Percentiles rank a stretch among this genome's conserved stretches.
Evolutionary conservation across 1,140 invertebrate genomes (phyloP).

Genomic region (Brachionus asplanchnoidis): DNA sequence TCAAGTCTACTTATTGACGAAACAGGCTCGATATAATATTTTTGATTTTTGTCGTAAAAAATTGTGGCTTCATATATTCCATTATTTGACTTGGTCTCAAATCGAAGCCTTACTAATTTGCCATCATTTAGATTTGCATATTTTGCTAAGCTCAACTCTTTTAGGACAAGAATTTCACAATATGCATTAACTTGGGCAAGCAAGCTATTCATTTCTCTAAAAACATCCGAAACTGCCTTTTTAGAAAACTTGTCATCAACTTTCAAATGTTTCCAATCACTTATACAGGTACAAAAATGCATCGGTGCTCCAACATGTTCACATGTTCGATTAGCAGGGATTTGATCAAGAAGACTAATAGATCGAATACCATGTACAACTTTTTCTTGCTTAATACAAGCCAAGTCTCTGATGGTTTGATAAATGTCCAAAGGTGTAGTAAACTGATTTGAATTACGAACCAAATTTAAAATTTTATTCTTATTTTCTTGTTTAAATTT

Average conservation of each 20-base stretch:
- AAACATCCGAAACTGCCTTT: neutral
- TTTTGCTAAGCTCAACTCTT: neutral
- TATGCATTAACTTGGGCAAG: neutral
- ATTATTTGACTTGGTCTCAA: neutral
- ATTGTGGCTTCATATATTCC: neutral
- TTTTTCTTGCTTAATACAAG: neutral
- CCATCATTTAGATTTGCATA: neutral
- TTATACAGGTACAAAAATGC: slow-evolving; percentile 86
- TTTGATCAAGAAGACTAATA: slow-evolving; percentile 62
- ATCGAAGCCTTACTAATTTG: neutral
- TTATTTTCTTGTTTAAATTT: slow-evolving; percentile 64
- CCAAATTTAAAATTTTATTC: slow-evolving; percentile 63
- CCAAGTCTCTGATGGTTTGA: neutral
- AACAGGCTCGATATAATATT: neutral
- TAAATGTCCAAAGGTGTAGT: neutral
- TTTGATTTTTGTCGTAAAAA: neutral
- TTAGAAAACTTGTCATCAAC: slow-evolving; percentile 45
- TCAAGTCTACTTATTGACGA: neutral
- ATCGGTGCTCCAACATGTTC: slow-evolving; percentile 78
- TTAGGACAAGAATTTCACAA: neutral
- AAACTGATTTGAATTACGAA: slow-evolving; percentile 2
- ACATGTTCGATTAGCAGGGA: slow-evolving; percentile 69
- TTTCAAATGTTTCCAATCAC: slow-evolving; percentile 64
- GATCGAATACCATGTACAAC: neutral
- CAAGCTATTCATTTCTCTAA: neutral